Evolutionary conservation across 2,797 vertebrate species (phyloP).

Genomic region (Neoniphon sammara): DNA sequence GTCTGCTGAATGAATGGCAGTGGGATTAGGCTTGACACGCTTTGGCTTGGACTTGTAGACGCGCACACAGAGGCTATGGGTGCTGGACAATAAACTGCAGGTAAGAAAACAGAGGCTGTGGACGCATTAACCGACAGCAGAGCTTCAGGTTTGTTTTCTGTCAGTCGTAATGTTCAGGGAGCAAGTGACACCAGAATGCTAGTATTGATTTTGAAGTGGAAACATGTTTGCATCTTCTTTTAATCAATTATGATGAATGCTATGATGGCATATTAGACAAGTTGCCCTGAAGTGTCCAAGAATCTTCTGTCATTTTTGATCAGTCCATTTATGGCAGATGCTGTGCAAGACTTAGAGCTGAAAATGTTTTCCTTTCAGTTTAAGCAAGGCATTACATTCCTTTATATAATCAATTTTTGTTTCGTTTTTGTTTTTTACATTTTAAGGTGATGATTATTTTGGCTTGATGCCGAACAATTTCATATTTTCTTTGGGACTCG

Average conservation of each 20-base stretch:
- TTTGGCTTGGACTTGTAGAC: constrained; percentile 31
- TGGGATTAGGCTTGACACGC: constrained; percentile 45
- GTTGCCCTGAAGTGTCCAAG: too few species aligned
- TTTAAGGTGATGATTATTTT: background rate
- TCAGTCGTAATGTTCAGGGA: background rate
- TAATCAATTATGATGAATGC: too few species aligned
- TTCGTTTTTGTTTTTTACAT: too few species aligned
- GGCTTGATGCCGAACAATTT: background rate
- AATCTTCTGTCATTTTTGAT: background rate
- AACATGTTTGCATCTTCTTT: background rate
- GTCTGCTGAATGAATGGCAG: constrained; percentile 65
- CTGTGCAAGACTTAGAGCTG: too few species aligned
- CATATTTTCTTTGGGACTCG: too few species aligned
- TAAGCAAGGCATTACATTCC: background rate
- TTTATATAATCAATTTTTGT: background rate
- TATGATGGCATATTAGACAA: too few species aligned
- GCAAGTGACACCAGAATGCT: background rate
- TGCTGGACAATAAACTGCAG: constrained; percentile 62
- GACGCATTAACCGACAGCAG: background rate
- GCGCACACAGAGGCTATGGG: constrained; percentile 53
- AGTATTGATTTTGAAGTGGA: background rate
- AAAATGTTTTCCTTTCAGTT: too few species aligned
- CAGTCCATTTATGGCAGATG: background rate
- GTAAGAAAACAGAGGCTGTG: constrained; percentile 59
- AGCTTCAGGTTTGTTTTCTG: background rate